Percentiles rank a stretch among this genome's conserved stretches.
Conservation (phyloP, 2,888 invertebrate genomes). For the Biston stratarius region DNA sequence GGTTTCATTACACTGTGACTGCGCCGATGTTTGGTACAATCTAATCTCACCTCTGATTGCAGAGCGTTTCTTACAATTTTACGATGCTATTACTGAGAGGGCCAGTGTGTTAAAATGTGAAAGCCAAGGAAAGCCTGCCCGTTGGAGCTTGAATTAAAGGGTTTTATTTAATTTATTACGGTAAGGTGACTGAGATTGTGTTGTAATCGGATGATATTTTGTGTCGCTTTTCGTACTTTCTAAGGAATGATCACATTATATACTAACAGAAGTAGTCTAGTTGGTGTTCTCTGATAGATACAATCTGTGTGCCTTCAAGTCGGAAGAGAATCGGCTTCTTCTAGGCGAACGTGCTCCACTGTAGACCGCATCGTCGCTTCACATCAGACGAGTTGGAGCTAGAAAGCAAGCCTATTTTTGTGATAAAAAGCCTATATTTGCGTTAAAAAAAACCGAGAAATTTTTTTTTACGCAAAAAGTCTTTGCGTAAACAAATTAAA, state of each 20-base stretch:
- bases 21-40: conserved; percentile 51
- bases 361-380: too few relatives aligned
- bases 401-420: too few relatives aligned
- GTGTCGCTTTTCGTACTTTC: conserved; percentile 1
- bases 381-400: too few relatives aligned
- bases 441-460: too few relatives aligned
- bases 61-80: conserved; percentile 74
- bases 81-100: conserved; percentile 68
- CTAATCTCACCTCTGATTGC: conserved; percentile 79
- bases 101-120: conserved; percentile 61
- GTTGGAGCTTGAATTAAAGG: conserved; percentile 58
- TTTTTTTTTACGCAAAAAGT: too few relatives aligned
- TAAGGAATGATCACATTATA: not conserved
- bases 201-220: conserved; percentile 49
- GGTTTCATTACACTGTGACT: conserved; percentile 48
- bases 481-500: too few relatives aligned
- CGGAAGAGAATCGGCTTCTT: too few relatives aligned
- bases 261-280: too few relatives aligned
- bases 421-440: too few relatives aligned
- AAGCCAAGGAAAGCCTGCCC: conserved; percentile 60
- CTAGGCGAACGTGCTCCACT: too few relatives aligned
- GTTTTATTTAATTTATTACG: conserved; percentile 64
- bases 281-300: too few relatives aligned
- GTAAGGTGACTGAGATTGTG: conserved; percentile 52
- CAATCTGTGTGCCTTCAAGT: too few relatives aligned